Evolutionary conservation across 2,888 invertebrate genomes (phyloP), one percentile per base, ranked within the genome.

Genomic region (Latrodectus hesperus): DNA sequence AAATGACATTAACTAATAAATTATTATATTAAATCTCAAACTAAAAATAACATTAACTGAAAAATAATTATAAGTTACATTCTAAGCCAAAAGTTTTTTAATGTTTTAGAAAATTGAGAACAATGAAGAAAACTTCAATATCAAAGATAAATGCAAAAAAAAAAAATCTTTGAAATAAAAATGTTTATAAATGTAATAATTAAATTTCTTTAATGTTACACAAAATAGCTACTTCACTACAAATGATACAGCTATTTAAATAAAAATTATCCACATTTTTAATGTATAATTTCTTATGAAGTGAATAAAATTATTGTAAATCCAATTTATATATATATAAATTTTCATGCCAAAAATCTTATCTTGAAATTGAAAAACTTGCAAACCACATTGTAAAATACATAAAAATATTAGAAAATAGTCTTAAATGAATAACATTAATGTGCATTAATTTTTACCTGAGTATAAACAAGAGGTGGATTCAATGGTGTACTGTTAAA

Each of bases 401-500:
- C 14, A 55, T 22, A 60, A 16, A 22, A 38, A 9, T 9, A 38
- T n/a, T n/a, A 6, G 67, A 49, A 70, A 2, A 79, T 11, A 60
- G 22, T 22, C 22, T 22, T 22, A 22, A 22, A 22, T 22, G 22
- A 22, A 49, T 12, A 60, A 71, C 9, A 65, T 51, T 60, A 52
- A 55, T 11, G 12, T 17, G 22, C 51, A 17, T 22, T 17, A 22
- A 55, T 12, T 49, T 22, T 77, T 73, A 87, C 86, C 68, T 81
- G 86, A 38, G 75, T 64, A 52, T 70, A 86, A 17, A 72, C 14
- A n/a, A 80, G 86, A 5, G 72, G 16, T n/a, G 71, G 53, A 77
- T 70, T 80, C 9, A 68, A n/a, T 11, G 80, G 14, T 11, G 55
- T 52, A 22, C 52, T 64, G 6, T 71, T 64, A 53, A 87, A 71